A percentile compares a stretch with the other conserved stretches of the same genome.
phyloP scores from a whole-genome alignment of 2,797 vertebrate genomes.

The Cyclura pinguis region DNA sequence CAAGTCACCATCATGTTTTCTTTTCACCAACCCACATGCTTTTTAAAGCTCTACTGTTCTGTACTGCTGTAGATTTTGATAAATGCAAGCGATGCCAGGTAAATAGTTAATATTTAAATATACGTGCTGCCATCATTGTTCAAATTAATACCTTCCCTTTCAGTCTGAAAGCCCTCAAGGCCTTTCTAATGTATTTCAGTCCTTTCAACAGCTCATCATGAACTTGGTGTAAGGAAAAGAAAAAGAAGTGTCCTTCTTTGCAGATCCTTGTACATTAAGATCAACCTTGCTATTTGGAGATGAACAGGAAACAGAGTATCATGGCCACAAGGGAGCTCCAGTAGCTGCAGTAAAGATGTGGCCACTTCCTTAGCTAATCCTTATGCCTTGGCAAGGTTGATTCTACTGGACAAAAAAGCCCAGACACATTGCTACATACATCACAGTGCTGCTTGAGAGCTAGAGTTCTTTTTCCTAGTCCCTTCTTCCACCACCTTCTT shows the following conservation, averaged over 20 bases:
- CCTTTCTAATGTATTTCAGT: constrained; percentile 61
- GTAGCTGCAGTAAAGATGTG: constrained; percentile 45
- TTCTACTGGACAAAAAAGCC: constrained; percentile 43
- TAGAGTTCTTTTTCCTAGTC: background rate
- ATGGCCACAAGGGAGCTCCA: constrained; percentile 27
- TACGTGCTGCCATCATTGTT: constrained; percentile 44
- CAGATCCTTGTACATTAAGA: constrained; percentile 55
- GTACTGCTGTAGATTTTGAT: constrained; percentile 35
- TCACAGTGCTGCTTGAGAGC: constrained; percentile 42
- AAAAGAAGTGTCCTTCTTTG: constrained; percentile 42
- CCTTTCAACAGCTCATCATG: constrained; percentile 58
- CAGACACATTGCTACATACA: constrained; percentile 45
- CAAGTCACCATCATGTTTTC: background rate
- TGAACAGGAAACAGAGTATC: constrained; percentile 29
- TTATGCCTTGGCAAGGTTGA: constrained; percentile 24
- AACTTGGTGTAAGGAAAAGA: constrained; percentile 56
- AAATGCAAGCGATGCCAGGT: constrained; percentile 31
- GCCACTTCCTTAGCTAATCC: constrained; percentile 33
- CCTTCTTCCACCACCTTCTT: background rate
- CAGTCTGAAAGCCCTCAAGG: constrained; percentile 61
- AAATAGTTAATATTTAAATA: constrained; percentile 58
- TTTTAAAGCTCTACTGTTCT: background rate
- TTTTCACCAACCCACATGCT: background rate
- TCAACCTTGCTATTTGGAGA: constrained; percentile 49
- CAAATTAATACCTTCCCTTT: constrained; percentile 64